Evolutionary conservation across 2,888 invertebrate species (phyloP).

Genomic region (Pammene aurita): DNA sequence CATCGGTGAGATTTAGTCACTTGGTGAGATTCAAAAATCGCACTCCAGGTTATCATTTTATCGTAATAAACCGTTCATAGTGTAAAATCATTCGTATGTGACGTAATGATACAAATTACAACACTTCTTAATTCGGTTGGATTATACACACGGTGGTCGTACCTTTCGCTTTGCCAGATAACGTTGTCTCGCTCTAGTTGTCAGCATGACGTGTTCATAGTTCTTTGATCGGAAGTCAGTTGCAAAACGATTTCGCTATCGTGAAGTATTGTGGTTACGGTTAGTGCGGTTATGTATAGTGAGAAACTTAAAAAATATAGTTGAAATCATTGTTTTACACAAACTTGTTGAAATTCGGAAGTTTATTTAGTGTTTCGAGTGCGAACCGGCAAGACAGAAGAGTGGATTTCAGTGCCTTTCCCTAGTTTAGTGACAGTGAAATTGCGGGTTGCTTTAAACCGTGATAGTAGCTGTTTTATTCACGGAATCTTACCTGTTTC

Average conservation of each 20-base stretch:
- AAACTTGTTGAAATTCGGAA: conserved; percentile 42
- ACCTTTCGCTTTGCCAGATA: conserved; percentile 53
- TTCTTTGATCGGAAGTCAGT: conserved; percentile 74
- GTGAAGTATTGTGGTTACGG: conserved; percentile 66
- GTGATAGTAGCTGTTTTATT: conserved; percentile 58
- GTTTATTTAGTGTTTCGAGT: conserved; percentile 46
- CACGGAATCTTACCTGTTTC: conserved; percentile 66
- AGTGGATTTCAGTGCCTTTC: conserved; percentile 52
- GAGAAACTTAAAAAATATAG: conserved; percentile 53
- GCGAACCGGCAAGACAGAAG: conserved; percentile 47
- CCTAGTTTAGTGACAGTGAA: conserved; percentile 36
- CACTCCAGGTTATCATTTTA: conserved; percentile 26
- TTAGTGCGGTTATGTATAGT: conserved; percentile 57
- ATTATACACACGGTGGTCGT: conserved; percentile 40
- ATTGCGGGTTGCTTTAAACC: conserved; percentile 52
- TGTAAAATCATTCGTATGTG: conserved; percentile 20
- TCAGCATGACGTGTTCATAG: conserved; percentile 72
- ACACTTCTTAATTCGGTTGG: conserved; percentile 31
- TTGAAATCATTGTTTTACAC: conserved; percentile 50
- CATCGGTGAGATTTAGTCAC: too few relatives aligned
- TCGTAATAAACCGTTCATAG: conserved; percentile 27
- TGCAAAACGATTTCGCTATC: conserved; percentile 64
- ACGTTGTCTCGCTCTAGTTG: conserved; percentile 58
- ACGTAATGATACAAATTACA: conserved; percentile 26
- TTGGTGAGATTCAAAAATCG: too few relatives aligned